Conservation (phyloP, 2,888 invertebrate genomes). For the Tryphoninae sp. region DNA sequence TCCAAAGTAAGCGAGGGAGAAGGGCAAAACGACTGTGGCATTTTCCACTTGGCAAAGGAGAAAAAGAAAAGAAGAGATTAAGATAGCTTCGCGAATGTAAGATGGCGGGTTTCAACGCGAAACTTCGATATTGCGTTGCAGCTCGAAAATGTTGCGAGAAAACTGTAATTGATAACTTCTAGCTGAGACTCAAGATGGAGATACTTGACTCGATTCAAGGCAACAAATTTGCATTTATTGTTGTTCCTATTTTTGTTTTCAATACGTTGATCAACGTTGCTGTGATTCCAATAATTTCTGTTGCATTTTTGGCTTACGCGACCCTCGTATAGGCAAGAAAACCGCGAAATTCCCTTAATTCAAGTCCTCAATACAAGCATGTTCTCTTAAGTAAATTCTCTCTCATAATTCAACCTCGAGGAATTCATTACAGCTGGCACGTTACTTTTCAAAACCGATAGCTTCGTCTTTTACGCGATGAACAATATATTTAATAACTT, state of each 20-base stretch:
- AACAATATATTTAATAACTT: too few species aligned
- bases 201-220: neutral
- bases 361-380: too few species aligned
- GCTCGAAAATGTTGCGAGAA: slow-evolving; percentile 24
- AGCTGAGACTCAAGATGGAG: slow-evolving; percentile 12
- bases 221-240: neutral
- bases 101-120: slow-evolving; percentile 36
- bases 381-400: too few species aligned
- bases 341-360: too few species aligned
- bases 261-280: too few species aligned
- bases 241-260: neutral
- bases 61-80: slow-evolving; percentile 73
- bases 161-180: slow-evolving; percentile 42
- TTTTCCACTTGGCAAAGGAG: slow-evolving; percentile 71
- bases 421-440: too few species aligned
- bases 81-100: slow-evolving; percentile 73
- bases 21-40: slow-evolving; percentile 71
- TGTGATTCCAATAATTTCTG: too few species aligned
- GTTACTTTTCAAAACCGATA: too few species aligned
- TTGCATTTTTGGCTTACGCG: too few species aligned
- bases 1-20: slow-evolving; percentile 64
- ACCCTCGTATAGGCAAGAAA: too few species aligned
- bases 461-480: too few species aligned
- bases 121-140: slow-evolving; percentile 38
- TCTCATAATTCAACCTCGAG: too few species aligned